Conservation (phyloP, 2,888 invertebrate species). For the Plebejus argus region DNA sequence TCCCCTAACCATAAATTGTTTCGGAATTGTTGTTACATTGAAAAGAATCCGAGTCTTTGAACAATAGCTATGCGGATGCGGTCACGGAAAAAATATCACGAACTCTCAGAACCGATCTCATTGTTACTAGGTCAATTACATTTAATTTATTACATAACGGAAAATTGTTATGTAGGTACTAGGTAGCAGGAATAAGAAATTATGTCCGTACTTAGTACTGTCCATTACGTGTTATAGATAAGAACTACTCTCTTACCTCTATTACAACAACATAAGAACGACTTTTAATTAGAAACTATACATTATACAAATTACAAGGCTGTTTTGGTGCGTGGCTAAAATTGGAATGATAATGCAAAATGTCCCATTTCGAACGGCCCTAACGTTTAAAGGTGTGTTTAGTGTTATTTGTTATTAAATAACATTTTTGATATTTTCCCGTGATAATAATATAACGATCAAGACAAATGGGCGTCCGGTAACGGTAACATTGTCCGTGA, state of each 20-base stretch:
- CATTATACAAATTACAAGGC: too few species aligned
- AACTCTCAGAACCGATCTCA: conserved; percentile 24
- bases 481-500: neutral
- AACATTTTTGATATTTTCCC: too few species aligned
- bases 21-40: conserved; percentile 1
- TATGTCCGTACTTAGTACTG: neutral
- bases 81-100: conserved; percentile 43
- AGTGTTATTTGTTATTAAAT: too few species aligned
- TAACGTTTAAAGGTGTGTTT: too few species aligned
- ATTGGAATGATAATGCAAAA: too few species aligned
- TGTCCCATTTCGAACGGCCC: too few species aligned
- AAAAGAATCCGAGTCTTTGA: conserved; percentile 16
- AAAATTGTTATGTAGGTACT: neutral
- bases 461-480: neutral
- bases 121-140: conserved; percentile 25
- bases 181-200: neutral
- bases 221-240: neutral
- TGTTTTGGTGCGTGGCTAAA: too few species aligned
- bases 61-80: conserved; percentile 47
- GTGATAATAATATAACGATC: neutral
- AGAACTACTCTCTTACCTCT: too few species aligned
- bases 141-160: conserved; percentile 10
- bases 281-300: too few species aligned
- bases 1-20: conserved; percentile 18
- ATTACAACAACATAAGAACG: too few species aligned